Evolutionary conservation across 2,797 vertebrate genomes (phyloP), one percentile per base, ranked within the genome.

Genomic region (Danio tinwini): DNA sequence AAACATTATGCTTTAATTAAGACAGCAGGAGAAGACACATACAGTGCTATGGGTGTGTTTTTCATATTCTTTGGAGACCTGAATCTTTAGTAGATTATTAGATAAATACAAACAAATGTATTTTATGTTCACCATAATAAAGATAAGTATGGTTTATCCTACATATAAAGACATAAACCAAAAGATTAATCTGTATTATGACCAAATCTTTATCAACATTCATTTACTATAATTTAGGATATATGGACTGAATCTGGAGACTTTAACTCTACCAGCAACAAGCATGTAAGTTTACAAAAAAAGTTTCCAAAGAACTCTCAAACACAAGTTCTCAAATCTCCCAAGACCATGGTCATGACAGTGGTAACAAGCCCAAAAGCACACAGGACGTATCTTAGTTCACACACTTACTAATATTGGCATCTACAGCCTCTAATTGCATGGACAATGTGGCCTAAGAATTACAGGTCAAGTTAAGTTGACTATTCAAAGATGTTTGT

Each of bases 371-470:
- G 58, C 42, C 68, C 47, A 45, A 55, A 63, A 59, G 21, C 65
- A 71, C 58, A n/a, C 40, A 49, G 14, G 14, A 50, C 40, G 71
- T 58, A 50, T 42, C 37, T 19, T 65, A 44, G 39, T 82, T 73
- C 50, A 72, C 59, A 72, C 49, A 76, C 65, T 17, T 49, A 44
- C 8, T 53, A 44, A 59, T 64, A 50, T 13, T 63, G 10, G 16
- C 29, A 45, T 21, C 14, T 29, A 64, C 52, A 42, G n/a, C 78
- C 65, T 75, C 84, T 86, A 83, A 80, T 84, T 76, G 84, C 82
- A 88, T 53, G 71, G 8, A 72, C 72, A 82, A 52, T 21, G 81
- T 13, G 74, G 82, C 89, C 86, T 8, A 13, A 86, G 87, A 81
- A 79, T 80, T 74, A 58, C 7, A 77, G 16, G n/a, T 16, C n/a